Conservation (phyloP, 2,888 invertebrate species). For the Alloscopus bannaensis region DNA sequence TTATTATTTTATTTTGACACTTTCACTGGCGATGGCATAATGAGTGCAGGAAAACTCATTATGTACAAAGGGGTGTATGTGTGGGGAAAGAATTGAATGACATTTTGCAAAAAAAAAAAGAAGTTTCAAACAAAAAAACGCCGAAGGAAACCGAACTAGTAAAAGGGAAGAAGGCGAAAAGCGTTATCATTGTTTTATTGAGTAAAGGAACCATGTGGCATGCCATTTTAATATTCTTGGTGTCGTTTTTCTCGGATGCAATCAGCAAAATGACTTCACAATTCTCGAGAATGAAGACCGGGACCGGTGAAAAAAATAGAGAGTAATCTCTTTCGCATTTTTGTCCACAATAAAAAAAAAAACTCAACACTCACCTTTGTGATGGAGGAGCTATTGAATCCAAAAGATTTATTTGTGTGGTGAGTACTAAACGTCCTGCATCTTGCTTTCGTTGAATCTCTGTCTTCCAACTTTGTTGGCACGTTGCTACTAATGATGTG, state of each 20-base stretch:
- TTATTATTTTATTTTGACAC: background rate
- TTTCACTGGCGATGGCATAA: background rate
- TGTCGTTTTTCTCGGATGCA: conserved; percentile 10
- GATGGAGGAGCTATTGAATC: conserved; percentile 34
- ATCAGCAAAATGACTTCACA: background rate
- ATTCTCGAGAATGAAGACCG: background rate
- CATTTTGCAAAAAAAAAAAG: background rate
- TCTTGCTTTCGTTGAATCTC: conserved; percentile 16
- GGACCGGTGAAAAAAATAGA: no score
- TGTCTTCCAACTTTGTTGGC: conserved; percentile 53
- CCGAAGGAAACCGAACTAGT: background rate
- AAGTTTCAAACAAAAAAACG: background rate
- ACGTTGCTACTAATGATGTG: conserved; percentile 53
- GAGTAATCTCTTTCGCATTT: background rate
- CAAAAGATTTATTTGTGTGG: conserved; percentile 35
- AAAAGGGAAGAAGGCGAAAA: background rate
- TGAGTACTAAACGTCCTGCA: conserved; percentile 20
- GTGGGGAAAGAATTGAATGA: background rate
- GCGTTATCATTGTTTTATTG: no score
- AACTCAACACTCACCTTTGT: conserved; percentile 47
- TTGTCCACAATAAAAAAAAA: no score
- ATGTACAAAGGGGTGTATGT: no score
- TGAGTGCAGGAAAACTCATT: no score
- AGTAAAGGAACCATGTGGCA: conserved; percentile 26
- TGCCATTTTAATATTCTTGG: background rate